Base-by-base conservation (phyloP, 2,797 vertebrate species). In the Columba guinea region DNA sequence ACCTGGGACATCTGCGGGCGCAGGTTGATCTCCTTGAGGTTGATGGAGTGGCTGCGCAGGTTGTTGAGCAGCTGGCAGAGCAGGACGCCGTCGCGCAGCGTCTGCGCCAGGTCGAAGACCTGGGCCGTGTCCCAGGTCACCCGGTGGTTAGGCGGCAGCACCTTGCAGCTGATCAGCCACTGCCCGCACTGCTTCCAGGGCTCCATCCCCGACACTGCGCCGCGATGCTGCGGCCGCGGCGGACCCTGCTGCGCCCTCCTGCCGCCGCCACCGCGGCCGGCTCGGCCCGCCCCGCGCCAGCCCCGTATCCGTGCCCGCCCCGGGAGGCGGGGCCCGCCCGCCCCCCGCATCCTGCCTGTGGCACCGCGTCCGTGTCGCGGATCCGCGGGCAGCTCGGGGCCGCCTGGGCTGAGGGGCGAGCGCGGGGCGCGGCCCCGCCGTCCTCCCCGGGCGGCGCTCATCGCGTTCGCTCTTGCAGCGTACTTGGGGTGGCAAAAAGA, bases 1-100 rank as follows among this genome's bases (percentile, higher is more conserved):
- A 99, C 99, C 99, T 99, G 99, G 97, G 99, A 99, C 99, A 99
- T 99, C 94, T 99, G 99, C 19, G 99, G 99, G 59, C 99, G 98
- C 89, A 99, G 98, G 98, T 99, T 99, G 98, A 99, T 99, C 94
- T 99, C 99, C 97, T 98, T 99, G 46, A 99, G 98, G 97, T 99
- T 99, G 98, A 99, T 98, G 97, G 98, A 98, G 94, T 98, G 99
- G 56, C 98, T 95, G 90, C 97, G 97, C 90, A 99, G 98, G 97
- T 99, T 99, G 98, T 99, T 99, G 96, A 99, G 99, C 56, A 99
- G 98, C 97, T 99, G 99, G 96, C 99, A 99, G 44, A 99, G 98
- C 15, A 99, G 98, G 82, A 99, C 99, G 26, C 99, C 99, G 96
- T 99, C 99, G 96, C 99, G 98, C 35, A 99, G 99, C 13, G 99